These are phyloP conservation scores for Alectoris magna DNA, from an alignment of 2,797 vertebrate genomes.

Conservation along the genomic window DNA sequence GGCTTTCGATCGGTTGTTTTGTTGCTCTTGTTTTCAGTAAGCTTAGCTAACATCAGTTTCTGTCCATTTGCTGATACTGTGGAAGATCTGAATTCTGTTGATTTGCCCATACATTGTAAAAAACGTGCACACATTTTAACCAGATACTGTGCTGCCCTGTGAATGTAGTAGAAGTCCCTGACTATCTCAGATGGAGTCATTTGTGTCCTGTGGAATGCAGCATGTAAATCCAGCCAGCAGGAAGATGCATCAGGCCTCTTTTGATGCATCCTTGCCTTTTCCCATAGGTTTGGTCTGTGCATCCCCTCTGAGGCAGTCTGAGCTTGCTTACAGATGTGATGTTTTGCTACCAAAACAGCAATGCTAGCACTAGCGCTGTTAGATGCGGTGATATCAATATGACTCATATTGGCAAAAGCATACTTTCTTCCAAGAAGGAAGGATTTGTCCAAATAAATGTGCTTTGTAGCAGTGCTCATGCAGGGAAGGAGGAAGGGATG, in stretches of 20 bases:
- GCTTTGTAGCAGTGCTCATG: not conserved
- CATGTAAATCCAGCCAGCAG: not conserved
- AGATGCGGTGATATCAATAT: not conserved
- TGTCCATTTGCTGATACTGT: not conserved
- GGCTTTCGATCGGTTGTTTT: not conserved
- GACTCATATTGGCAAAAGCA: not conserved
- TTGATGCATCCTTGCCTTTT: not conserved
- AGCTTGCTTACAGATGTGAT: not conserved
- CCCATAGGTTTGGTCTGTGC: not conserved
- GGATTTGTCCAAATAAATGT: not conserved
- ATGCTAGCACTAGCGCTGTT: not conserved
- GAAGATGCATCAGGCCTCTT: not conserved
- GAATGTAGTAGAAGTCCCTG: not conserved
- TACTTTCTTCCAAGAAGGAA: not conserved
- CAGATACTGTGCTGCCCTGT: not conserved
- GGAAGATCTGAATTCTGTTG: not conserved
- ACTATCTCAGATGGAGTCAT: not conserved
- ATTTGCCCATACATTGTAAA: not conserved
- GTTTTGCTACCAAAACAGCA: not conserved
- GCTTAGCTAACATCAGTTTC: not conserved
- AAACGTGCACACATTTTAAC: not conserved
- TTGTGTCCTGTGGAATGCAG: not conserved
- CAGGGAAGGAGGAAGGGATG: not conserved
- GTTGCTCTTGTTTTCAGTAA: slow-evolving; percentile 38
- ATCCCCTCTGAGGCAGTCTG: not conserved